A percentile compares a stretch with the other conserved stretches of the same genome.
phyloP scores from a whole-genome alignment of 2,888 invertebrate genomes.

The Teleiodes luculella region DNA sequence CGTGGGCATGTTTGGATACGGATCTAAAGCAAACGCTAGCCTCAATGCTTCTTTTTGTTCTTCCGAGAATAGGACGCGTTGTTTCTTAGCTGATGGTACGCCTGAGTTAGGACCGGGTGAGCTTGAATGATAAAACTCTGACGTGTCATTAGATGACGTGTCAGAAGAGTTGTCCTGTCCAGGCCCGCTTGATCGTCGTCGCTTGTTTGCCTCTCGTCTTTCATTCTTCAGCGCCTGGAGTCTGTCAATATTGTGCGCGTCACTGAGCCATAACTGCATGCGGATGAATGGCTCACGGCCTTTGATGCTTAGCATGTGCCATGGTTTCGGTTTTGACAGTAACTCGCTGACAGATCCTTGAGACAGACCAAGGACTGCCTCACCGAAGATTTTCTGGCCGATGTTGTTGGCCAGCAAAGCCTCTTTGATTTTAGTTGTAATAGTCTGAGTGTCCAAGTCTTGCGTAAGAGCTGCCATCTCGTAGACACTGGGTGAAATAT shows the following conservation, averaged over 20 bases:
- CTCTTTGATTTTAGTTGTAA: slow-evolving; percentile 98
- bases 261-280: slow-evolving; percentile 98
- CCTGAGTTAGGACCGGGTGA: slow-evolving; percentile 87
- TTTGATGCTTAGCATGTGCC: slow-evolving; percentile 99
- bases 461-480: slow-evolving; percentile 98
- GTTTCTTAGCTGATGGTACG: slow-evolving; percentile 93
- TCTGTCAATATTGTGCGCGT: slow-evolving; percentile 95
- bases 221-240: slow-evolving; percentile 95
- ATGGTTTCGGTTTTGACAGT: slow-evolving; percentile 98
- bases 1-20: slow-evolving; percentile 97
- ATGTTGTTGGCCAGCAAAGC: slow-evolving; percentile 97
- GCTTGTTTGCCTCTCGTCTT: slow-evolving; percentile 92
- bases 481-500: slow-evolving; percentile 96
- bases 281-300: slow-evolving; percentile 97
- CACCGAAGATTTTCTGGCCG: slow-evolving; percentile 99
- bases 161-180: slow-evolving; percentile 92
- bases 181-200: slow-evolving; percentile 89
- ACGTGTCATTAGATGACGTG: slow-evolving; percentile 92
- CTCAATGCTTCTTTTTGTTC: slow-evolving; percentile 98
- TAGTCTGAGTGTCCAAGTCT: slow-evolving; percentile 96
- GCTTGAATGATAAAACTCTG: slow-evolving; percentile 92
- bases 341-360: slow-evolving; percentile 98
- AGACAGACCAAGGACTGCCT: slow-evolving; percentile 96
- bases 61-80: slow-evolving; percentile 97
- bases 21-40: slow-evolving; percentile 96